These are phyloP conservation scores for Harpagifer antarcticus DNA, from an alignment of 2,797 vertebrate genomes.

Conservation along the genomic window DNA sequence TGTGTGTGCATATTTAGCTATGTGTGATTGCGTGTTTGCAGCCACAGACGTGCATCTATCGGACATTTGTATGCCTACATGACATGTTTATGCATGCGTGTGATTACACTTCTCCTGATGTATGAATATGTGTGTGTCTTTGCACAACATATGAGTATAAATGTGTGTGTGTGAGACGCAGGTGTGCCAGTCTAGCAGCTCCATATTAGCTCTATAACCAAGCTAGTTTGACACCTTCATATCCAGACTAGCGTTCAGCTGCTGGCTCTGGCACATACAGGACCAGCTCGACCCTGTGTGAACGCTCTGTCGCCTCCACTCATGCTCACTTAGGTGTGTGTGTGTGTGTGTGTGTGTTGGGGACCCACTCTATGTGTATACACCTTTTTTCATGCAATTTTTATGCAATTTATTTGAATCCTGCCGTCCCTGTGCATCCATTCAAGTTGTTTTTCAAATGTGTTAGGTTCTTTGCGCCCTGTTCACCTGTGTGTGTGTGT, in stretches of 20 bases:
- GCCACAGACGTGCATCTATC: constrained; percentile 22
- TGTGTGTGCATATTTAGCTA: neutral
- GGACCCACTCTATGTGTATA: neutral
- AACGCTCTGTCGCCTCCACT: constrained; percentile 75
- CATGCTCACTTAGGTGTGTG: constrained; percentile 66
- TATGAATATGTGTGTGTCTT: neutral
- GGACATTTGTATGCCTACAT: constrained; percentile 37
- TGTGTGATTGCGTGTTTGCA: constrained; percentile 18
- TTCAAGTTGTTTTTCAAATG: constrained; percentile 43
- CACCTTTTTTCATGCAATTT: constrained; percentile 64
- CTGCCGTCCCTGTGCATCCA: constrained; percentile 41
- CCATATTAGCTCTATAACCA: constrained; percentile 77
- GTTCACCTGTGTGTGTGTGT: constrained; percentile 19
- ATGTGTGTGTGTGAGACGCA: constrained; percentile 59
- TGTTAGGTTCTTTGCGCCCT: constrained; percentile 52
- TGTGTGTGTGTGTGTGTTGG: neutral
- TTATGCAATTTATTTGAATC: constrained; percentile 60
- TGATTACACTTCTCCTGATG: constrained; percentile 42
- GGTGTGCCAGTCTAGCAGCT: constrained; percentile 71
- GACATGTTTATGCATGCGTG: constrained; percentile 51
- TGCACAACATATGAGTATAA: neutral
- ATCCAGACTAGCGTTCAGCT: constrained; percentile 74
- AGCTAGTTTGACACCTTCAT: constrained; percentile 77
- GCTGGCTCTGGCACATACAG: constrained; percentile 73
- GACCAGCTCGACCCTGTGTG: constrained; percentile 72